Evolutionary conservation across 2,888 invertebrate species (phyloP), one percentile per base, ranked within the genome.

Genomic region (Meiosimyza decipiens): DNA sequence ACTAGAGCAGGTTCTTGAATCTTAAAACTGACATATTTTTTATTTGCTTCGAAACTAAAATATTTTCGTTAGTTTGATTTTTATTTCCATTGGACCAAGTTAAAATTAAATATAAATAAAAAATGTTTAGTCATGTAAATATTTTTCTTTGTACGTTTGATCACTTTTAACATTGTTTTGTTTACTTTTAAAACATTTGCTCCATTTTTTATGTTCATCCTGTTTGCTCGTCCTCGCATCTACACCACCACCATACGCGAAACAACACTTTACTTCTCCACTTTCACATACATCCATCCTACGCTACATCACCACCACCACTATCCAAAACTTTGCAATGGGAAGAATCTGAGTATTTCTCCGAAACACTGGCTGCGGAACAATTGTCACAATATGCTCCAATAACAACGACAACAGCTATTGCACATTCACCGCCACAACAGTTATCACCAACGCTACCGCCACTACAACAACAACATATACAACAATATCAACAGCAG

Each of bases 321-420:
- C 66, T 54, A 62, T 18, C 64, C 69, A 50, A 13, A 16, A 64
- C 49, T 16, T 64, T 18, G 40, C 40, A 40, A 7, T 66, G 76
- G 84, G 84, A 86, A 78, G 87, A 87, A 83, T 87, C 86, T 81
- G 87, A 87, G 82, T 87, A 87, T 82, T 87, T 87, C 82, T 87
- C 87, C 81, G 87, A 87, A 82, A 84, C 85, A 82, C 84, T 87
- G 83, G 87, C 87, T 76, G 87, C 87, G 79, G 87, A 87, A 82
- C 87, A 88, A 88, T 79, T 87, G 70, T 86, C 87, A 82, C 87
- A 87, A 82, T 87, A 87, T 83, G 85, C 86, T 79, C 84, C 85
- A 78, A 82, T 81, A 79, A 78, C 79, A 71, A 74, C 81, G 77
- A 77, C 80, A 86, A 82, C 73, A 13, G 16, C 71, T 49, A 76